phyloP scores from a whole-genome alignment of 1,140 invertebrate genomes.

The Bombus sibiricus region DNA sequence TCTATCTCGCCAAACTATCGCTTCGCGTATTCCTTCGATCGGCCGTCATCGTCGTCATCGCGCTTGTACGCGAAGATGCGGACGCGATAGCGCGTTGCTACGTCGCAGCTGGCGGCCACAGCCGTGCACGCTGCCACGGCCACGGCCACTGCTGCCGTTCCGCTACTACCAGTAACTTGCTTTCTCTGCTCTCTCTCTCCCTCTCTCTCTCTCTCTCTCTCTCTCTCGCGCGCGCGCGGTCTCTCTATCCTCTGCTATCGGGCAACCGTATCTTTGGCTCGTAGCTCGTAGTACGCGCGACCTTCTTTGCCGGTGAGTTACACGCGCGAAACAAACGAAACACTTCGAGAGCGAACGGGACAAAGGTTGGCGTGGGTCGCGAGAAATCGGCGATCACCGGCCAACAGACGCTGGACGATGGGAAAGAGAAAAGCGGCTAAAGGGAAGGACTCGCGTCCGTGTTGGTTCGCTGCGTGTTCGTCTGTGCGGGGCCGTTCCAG shows the following conservation, averaged over 20 bases:
- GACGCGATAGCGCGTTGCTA: constrained; percentile 23
- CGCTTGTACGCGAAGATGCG: constrained; percentile 29
- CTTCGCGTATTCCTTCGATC: too few relatives aligned
- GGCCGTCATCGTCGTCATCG: not conserved
- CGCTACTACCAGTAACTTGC: constrained; percentile 44
- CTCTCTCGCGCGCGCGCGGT: too few relatives aligned
- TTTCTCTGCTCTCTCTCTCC: constrained; percentile 37
- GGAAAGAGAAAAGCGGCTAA: not conserved
- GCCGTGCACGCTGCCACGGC: constrained; percentile 60
- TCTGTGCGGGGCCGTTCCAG: constrained; percentile 59
- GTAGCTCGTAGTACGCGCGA: not conserved
- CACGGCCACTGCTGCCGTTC: constrained; percentile 71
- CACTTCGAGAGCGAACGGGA: not conserved
- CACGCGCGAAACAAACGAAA: not conserved
- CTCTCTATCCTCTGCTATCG: not conserved
- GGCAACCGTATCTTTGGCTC: not conserved
- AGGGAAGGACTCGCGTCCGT: not conserved
- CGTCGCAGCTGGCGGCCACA: constrained; percentile 47
- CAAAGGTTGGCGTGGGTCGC: not conserved
- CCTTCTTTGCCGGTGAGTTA: not conserved
- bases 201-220: constrained; percentile 43
- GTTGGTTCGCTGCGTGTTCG: constrained; percentile 47
- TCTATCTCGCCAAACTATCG: not conserved
- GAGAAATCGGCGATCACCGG: too few relatives aligned
- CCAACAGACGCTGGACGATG: not conserved